Evolutionary conservation across 1,140 invertebrate species (phyloP), one percentile per base, ranked within the genome.

Genomic region (Oedothorax gibbosus): DNA sequence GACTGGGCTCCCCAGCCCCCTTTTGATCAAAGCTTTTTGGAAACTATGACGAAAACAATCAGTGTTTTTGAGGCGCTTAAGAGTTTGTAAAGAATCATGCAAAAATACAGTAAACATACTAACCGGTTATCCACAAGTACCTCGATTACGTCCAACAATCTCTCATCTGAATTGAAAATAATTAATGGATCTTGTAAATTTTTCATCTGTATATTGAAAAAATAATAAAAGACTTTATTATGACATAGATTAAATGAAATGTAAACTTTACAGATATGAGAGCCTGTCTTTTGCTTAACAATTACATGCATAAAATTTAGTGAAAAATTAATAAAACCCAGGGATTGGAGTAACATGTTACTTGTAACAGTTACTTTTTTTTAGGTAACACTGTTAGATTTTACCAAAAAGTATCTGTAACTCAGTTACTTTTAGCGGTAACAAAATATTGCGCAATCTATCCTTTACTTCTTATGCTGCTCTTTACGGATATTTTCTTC

Each of bases 151-250:
- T 77, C 75, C 14, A 77, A 8, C 15, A 77, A 50, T 10, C 15
- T 50, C 15, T 65, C 75, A 77, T 77, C 75, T 62, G 8, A 18
- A 18, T 64, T 77, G 49, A 77, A 77, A n/a, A 77, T 15, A 8
- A 51, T 49, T 2, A 35, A 1, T 35, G 35, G 35, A 35, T 35
- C 35, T 35, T 35, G 35, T 35, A 35, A 35, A 35, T 64, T 14
- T 35, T 1, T 64, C 8, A 18, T 77, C 5, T 12, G 11, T 60
- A 57, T 77, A 64, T 15, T 10, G 49, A 50, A 12, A 35, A 2
- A 65, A 68, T 5, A 35, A 15, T 10, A 68, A 8, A 68, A 68
- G 5, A 68, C 10, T 35, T 35, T 35, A 35, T 35, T 68, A 21
- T 35, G 7, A 66, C 18, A 65, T 66, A 11, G 20, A 21, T 66